Base-by-base conservation (phyloP, 2,797 vertebrate species). In the Halcyon leucocephala region DNA sequence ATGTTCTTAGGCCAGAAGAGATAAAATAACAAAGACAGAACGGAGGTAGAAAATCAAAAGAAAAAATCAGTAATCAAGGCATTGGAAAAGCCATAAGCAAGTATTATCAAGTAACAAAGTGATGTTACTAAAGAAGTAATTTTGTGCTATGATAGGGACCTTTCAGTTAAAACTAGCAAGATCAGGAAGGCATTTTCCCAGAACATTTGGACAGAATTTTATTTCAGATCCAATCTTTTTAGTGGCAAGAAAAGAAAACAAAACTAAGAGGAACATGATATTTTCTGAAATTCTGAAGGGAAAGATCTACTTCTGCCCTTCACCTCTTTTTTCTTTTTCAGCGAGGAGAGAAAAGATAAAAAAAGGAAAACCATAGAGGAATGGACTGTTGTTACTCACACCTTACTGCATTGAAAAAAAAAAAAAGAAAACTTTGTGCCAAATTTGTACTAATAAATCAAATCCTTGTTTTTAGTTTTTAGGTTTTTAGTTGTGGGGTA, bases 391-490 rank as follows among this genome's bases (percentile, higher is more conserved):
- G 25, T 9, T 88, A 15, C 33, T 91, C 26, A 37, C 29, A 87
- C 12, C 6, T 5, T 14, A 12, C 8, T 51, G 29, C 31, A 51
- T 12, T 55, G 60, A 29, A 89, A 79, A 73, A 2, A 46, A 51
- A 12, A 54, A 12, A 24, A 48, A 48, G 6, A 18, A 28, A 24
- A 42, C 4, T 55, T 69, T 60, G 16, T 86, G 44, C 4, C 39
- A 70, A 44, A 84, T 39, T 74, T 57, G 2, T 51, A 60, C 44
- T 72, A n/a, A 55, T 66, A 60, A 79, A 55, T 19, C 2, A 4
- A 86, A 66, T 58, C 22, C 14, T 89, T 86, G 49, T 46, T 86
- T 91, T 92, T 35, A 87, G 18, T 20, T 33, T 87, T 73, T 33
- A 57, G 48, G 16, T 24, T 33, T 87, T 73, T 31, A 54, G 48